These are phyloP conservation scores for Nasonia oneida DNA, from an alignment of 2,888 invertebrate genomes.

Conservation along the genomic window DNA sequence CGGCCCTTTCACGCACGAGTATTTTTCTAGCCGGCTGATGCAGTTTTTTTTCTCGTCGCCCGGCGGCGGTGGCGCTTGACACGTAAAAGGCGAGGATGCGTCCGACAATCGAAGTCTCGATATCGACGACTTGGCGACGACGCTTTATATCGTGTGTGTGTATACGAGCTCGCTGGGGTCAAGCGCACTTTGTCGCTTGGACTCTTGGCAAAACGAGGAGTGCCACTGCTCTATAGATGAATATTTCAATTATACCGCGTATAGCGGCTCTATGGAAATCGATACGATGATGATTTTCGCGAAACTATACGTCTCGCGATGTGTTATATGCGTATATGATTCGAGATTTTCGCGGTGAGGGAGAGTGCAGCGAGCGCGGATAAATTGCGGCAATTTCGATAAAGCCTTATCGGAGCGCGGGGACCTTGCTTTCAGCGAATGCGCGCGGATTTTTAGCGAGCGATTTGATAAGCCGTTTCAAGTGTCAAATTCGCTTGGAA, in stretches of 20 bases:
- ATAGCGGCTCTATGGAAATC: background rate
- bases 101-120: slow-evolving; percentile 50
- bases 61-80: slow-evolving; percentile 23
- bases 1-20: slow-evolving; percentile 14
- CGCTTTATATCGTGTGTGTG: slow-evolving; percentile 24
- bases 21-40: slow-evolving; percentile 15
- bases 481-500: slow-evolving; percentile 54
- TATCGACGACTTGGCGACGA: slow-evolving; percentile 59
- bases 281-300: background rate
- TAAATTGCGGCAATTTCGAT: slow-evolving; percentile 57
- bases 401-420: slow-evolving; percentile 48
- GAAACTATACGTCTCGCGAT: no score
- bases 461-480: slow-evolving; percentile 44
- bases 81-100: slow-evolving; percentile 55
- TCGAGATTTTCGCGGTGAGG: slow-evolving; percentile 20
- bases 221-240: background rate
- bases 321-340: no score
- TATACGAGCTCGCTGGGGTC: slow-evolving; percentile 32
- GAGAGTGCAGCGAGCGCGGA: background rate
- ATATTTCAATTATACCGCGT: background rate
- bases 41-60: slow-evolving; percentile 16
- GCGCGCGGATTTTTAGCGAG: slow-evolving; percentile 33
- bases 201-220: background rate
- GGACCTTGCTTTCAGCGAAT: slow-evolving; percentile 50
- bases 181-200: slow-evolving; percentile 56